Percentiles rank a stretch among this genome's conserved stretches.
These are phyloP conservation scores for Remorina albescens DNA, from an alignment of 2,797 vertebrate species.

Conservation along the genomic window DNA sequence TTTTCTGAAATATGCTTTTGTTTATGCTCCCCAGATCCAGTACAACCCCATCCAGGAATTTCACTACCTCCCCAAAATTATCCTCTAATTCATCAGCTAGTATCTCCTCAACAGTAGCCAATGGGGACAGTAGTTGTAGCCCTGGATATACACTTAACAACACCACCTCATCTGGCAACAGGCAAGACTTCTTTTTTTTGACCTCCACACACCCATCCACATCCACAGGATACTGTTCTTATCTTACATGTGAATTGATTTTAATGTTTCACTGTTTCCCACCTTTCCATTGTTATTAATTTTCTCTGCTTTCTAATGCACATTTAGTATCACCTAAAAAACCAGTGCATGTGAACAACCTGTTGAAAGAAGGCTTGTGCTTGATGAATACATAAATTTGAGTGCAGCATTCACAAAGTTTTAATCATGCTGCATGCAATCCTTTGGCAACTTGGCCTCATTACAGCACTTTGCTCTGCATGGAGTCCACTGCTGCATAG, in stretches of 20 bases:
- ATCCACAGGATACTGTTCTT: neutral
- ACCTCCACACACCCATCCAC: neutral
- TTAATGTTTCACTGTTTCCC: neutral
- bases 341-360: neutral
- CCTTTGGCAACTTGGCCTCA: neutral
- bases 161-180: constrained; percentile 89
- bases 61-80: constrained; percentile 95
- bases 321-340: neutral
- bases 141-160: constrained; percentile 91
- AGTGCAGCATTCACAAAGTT: neutral
- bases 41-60: constrained; percentile 92
- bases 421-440: neutral
- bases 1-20: constrained; percentile 48
- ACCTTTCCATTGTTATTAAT: neutral
- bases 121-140: constrained; percentile 93
- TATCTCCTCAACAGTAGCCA: constrained; percentile 92
- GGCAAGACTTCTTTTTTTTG: constrained; percentile 62
- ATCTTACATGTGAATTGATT: constrained; percentile 1
- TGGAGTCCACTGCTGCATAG: constrained; percentile 2
- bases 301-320: neutral
- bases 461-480: neutral
- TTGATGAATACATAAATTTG: neutral
- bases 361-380: neutral
- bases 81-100: constrained; percentile 92
- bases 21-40: constrained; percentile 88